These are phyloP conservation scores for Macroglossus sobrinus DNA, from an alignment of 2,113 vertebrate species.

Conservation along the genomic window DNA sequence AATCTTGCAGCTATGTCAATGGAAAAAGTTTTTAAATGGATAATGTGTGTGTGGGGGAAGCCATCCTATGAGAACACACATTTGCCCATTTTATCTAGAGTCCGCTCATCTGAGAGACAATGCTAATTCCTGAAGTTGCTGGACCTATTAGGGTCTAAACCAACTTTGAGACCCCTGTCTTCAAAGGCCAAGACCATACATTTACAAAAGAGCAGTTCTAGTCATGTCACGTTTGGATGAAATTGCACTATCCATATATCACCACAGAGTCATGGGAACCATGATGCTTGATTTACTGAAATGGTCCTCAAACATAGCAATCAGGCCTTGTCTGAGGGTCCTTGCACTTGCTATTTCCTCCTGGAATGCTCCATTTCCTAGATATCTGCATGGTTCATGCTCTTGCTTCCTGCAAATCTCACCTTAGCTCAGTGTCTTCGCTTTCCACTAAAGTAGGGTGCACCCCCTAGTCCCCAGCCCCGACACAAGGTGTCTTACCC, in stretches of 20 bases:
- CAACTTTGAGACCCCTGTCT: not conserved
- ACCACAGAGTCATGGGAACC: not conserved
- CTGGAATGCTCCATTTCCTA: not conserved
- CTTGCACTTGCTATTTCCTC: not conserved
- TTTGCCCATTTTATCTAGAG: not conserved
- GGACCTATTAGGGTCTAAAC: not conserved
- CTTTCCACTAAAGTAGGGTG: not conserved
- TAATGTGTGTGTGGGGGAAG: not conserved
- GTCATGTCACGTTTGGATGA: not conserved
- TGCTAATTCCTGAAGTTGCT: not conserved
- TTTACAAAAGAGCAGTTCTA: not conserved
- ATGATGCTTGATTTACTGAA: not conserved
- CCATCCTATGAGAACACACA: not conserved
- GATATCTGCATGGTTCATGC: not conserved
- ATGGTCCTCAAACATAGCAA: not conserved
- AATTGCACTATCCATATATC: not conserved
- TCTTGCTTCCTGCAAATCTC: not conserved
- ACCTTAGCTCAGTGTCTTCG: not conserved
- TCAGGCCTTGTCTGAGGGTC: not conserved
- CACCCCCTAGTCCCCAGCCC: not conserved
- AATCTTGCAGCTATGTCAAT: not conserved
- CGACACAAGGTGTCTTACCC: not conserved
- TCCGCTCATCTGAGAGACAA: not conserved
- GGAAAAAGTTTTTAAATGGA: not conserved
- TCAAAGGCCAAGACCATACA: not conserved